phyloP scores from a whole-genome alignment of 2,113 vertebrate species.

The Gorsachius goisagi region DNA sequence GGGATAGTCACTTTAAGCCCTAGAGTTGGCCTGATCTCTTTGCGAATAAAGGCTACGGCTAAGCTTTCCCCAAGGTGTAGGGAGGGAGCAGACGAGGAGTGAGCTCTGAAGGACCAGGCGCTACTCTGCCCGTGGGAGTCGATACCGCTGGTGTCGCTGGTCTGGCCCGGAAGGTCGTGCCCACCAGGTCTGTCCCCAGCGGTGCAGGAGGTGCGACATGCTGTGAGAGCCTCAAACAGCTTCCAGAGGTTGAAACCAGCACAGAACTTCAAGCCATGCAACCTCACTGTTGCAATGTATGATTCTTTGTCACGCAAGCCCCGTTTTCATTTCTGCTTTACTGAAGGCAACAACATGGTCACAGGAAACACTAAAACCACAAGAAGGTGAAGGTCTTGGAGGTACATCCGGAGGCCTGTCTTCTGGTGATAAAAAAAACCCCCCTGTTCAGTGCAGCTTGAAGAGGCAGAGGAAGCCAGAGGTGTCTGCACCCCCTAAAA shows the following conservation, averaged over 20 bases:
- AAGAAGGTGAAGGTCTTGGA: background rate
- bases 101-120: background rate
- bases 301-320: rapidly evolving
- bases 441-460: background rate
- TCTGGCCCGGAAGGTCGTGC: background rate
- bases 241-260: rapidly evolving
- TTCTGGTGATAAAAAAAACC: background rate
- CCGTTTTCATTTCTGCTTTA: background rate
- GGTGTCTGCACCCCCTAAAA: background rate
- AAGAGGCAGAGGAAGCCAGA: background rate
- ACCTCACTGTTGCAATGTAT: too few species aligned
- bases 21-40: rapidly evolving
- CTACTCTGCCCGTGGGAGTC: rapidly evolving
- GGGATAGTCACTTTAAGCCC: background rate
- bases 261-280: background rate
- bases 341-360: rapidly evolving
- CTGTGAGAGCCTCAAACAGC: background rate
- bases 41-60: background rate
- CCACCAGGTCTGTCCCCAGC: background rate
- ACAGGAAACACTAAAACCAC: background rate
- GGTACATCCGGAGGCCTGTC: background rate
- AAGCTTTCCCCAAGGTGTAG: background rate
- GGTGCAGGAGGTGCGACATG: background rate
- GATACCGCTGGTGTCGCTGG: rapidly evolving
- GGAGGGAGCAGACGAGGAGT: background rate